phyloP scores from a whole-genome alignment of 2,113 vertebrate species.

The Paradisaea rubra region DNA sequence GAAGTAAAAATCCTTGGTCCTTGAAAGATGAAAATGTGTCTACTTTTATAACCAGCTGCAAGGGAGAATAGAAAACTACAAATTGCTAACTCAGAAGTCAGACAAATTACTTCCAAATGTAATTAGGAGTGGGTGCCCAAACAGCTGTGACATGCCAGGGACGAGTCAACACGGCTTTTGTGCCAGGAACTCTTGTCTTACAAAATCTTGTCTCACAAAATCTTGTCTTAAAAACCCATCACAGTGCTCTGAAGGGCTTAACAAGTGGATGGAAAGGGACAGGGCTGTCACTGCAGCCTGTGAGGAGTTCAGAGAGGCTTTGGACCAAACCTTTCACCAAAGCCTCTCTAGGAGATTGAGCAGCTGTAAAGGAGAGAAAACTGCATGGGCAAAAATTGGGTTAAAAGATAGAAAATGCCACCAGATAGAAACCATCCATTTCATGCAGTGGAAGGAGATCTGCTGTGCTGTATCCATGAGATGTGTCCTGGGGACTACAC shows the following conservation, averaged over 20 bases:
- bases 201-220: background rate
- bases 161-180: background rate
- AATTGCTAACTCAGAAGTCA: background rate
- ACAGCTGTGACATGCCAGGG: slow-evolving; percentile 1
- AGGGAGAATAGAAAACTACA: background rate
- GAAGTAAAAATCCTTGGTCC: background rate
- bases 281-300: background rate
- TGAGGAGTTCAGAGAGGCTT: background rate
- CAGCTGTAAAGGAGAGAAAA: background rate
- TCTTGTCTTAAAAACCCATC: background rate
- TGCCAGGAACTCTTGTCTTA: background rate
- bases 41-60: background rate
- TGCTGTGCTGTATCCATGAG: background rate
- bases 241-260: background rate
- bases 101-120: background rate
- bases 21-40: background rate
- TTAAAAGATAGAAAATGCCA: background rate
- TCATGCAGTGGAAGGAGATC: background rate
- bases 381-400: background rate
- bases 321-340: background rate
- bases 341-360: background rate
- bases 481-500: background rate
- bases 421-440: background rate
- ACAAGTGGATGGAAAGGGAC: background rate
- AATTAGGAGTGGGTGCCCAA: background rate